Conservation (phyloP, 2,113 vertebrate species). For the Thymallus thymallus region DNA sequence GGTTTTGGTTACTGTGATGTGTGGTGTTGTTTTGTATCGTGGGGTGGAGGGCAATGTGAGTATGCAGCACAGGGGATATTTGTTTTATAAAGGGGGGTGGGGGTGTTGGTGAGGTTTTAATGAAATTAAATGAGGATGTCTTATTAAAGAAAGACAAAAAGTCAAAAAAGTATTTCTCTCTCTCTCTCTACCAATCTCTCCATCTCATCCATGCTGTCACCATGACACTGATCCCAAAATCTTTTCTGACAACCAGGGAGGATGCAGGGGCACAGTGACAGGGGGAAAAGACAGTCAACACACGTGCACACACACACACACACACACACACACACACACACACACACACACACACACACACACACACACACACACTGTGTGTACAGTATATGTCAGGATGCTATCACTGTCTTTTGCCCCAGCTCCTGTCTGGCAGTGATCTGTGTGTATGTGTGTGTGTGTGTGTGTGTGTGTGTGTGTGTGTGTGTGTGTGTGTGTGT, state of each 20-base stretch:
- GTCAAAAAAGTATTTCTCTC: neutral
- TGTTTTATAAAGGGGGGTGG: too few relatives aligned
- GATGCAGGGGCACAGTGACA: slow-evolving; percentile 15
- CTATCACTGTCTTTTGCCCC: neutral
- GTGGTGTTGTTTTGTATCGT: too few relatives aligned
- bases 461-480: too few relatives aligned
- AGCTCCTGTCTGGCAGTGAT: too few relatives aligned
- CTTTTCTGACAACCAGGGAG: slow-evolving; percentile 75
- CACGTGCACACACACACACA: neutral
- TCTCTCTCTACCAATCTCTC: neutral
- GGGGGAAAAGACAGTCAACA: slow-evolving; percentile 67
- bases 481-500: too few relatives aligned
- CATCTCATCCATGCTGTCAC: neutral
- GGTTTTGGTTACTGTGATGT: too few relatives aligned
- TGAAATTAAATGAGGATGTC: too few relatives aligned
- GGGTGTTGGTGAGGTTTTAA: too few relatives aligned
- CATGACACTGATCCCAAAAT: slow-evolving; percentile 64
- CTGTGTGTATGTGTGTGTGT: too few relatives aligned
- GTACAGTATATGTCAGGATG: neutral
- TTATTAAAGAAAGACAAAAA: too few relatives aligned
- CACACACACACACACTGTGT: neutral
- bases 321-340: slow-evolving; percentile 1
- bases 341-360: neutral
- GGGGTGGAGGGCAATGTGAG: too few relatives aligned
- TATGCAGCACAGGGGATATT: too few relatives aligned